Percentiles rank a stretch among this genome's conserved stretches.
Evolutionary conservation across 2,113 vertebrate species (phyloP).

Genomic region (Lipotes vexillifer): DNA sequence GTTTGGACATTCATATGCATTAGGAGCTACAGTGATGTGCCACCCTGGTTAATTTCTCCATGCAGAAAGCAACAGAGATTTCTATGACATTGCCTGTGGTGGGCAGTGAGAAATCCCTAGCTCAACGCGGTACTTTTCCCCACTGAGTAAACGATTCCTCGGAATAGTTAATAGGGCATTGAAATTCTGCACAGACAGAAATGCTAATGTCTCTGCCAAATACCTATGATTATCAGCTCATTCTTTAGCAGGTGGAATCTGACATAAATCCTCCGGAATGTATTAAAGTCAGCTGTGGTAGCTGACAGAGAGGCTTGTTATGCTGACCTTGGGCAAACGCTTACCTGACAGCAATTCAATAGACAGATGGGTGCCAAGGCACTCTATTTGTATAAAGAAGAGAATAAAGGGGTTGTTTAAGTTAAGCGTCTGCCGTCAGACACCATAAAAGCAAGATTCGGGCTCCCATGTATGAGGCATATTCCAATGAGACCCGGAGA

Average conservation of each 20-base stretch:
- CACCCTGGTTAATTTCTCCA: conserved; percentile 32
- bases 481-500: background rate
- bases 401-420: conserved; percentile 37
- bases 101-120: conserved; percentile 29
- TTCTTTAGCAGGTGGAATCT: conserved; percentile 28
- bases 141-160: conserved; percentile 42
- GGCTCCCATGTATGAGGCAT: background rate
- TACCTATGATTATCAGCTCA: conserved; percentile 62
- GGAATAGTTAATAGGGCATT: conserved; percentile 57
- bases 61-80: conserved; percentile 7
- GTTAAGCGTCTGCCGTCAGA: conserved; percentile 37
- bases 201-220: conserved; percentile 44
- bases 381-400: conserved; percentile 41
- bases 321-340: conserved; percentile 55
- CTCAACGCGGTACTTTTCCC: conserved; percentile 19
- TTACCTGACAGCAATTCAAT: conserved; percentile 51
- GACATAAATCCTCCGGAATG: conserved; percentile 14
- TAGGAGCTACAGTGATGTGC: background rate
- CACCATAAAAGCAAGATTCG: background rate
- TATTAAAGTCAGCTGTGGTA: background rate
- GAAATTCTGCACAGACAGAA: conserved; percentile 37
- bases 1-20: conserved; percentile 45
- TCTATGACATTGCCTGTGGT: conserved; percentile 10
- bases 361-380: conserved; percentile 23
- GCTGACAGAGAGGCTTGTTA: conserved; percentile 20